Conservation (phyloP, 2,113 vertebrate species). For the Paramisgurnus dabryanus region DNA sequence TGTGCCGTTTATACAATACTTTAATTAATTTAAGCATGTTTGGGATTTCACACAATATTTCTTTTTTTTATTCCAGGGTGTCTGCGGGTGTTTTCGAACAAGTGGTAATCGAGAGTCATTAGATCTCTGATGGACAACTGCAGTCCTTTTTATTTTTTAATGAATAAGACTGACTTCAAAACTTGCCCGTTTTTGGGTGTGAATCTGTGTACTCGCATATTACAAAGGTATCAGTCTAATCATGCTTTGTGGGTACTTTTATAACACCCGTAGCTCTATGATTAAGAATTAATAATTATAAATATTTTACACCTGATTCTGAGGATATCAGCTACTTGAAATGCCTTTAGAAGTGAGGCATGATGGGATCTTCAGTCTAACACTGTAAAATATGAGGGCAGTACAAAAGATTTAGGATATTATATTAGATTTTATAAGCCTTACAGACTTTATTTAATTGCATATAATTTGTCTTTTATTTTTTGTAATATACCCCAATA, state of each 20-base stretch:
- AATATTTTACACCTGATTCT: slow-evolving; percentile 39
- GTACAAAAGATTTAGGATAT: slow-evolving; percentile 32
- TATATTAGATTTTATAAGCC: neutral
- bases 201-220: slow-evolving; percentile 27
- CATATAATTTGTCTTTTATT: slow-evolving; percentile 5
- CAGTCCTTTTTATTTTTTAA: slow-evolving; percentile 7
- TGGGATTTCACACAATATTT: neutral
- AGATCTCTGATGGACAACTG: slow-evolving; percentile 55
- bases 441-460: slow-evolving; percentile 42
- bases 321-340: slow-evolving; percentile 56
- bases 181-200: slow-evolving; percentile 12
- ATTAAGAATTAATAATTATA: slow-evolving; percentile 6
- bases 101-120: slow-evolving; percentile 94
- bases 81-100: slow-evolving; percentile 90
- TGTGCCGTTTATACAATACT: too few species aligned
- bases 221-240: slow-evolving; percentile 8
- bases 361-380: slow-evolving; percentile 53
- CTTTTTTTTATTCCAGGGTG: slow-evolving; percentile 73
- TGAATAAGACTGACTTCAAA: slow-evolving; percentile 14
- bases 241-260: slow-evolving; percentile 14
- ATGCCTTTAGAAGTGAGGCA: slow-evolving; percentile 40
- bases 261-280: neutral
- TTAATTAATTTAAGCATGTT: too few species aligned
- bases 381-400: slow-evolving; percentile 56
- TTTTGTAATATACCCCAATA: neutral